phyloP scores from a whole-genome alignment of 2,797 vertebrate species.

The Syngnathus rostellatus region DNA sequence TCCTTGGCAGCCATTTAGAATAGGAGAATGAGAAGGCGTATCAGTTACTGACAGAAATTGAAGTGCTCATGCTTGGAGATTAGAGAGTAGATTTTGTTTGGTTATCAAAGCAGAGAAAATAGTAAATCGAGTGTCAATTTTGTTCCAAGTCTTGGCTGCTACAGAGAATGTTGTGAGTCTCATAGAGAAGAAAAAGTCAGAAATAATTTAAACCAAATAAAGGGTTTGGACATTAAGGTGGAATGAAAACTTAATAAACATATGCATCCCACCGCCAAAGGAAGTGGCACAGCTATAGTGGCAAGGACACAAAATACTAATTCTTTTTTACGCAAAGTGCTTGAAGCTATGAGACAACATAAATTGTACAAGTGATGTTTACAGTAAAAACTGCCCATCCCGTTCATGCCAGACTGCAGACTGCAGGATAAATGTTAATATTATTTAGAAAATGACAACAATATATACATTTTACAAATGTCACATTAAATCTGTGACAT shows the following conservation, averaged over 20 bases:
- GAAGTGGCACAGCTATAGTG: neutral
- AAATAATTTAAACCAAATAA: neutral
- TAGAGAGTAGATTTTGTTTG: neutral
- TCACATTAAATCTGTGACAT: no score
- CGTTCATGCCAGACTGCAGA: neutral
- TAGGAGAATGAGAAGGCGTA: neutral
- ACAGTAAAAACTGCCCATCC: neutral
- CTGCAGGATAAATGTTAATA: no score
- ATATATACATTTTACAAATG: no score
- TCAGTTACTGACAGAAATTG: neutral
- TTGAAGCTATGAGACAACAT: neutral
- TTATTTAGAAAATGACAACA: no score
- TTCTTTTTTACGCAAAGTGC: neutral
- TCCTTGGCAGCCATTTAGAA: neutral
- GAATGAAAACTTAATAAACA: slow-evolving; percentile 1
- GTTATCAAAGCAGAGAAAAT: neutral
- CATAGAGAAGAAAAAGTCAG: neutral
- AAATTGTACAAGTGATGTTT: neutral
- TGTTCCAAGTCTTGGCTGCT: neutral
- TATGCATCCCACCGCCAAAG: neutral
- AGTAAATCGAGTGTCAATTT: neutral
- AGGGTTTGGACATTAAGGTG: neutral
- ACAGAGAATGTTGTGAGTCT: neutral
- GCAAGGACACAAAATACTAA: neutral
- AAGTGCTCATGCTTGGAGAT: neutral